These are phyloP conservation scores for Pardalotus punctatus DNA, from an alignment of 2,113 vertebrate genomes.

Conservation along the genomic window DNA sequence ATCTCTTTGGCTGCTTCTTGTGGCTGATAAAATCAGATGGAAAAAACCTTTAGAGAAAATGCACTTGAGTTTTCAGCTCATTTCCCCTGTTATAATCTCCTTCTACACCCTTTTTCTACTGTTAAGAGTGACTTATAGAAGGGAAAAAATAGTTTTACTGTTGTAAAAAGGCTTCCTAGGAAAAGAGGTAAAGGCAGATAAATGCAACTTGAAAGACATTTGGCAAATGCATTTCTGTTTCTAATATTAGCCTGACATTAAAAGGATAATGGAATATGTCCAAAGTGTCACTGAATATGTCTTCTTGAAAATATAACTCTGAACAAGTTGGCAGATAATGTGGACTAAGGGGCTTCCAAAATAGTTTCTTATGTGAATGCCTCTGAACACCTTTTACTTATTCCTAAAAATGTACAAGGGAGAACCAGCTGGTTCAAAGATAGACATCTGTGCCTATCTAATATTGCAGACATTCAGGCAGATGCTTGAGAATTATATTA, in stretches of 20 bases:
- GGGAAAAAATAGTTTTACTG: neutral
- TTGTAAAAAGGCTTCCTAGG: neutral
- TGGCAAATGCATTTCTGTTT: conserved; percentile 23
- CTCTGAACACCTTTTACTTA: neutral
- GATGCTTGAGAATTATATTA: neutral
- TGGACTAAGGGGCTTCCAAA: neutral
- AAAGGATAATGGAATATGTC: neutral
- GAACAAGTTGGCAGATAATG: neutral
- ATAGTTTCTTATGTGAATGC: neutral
- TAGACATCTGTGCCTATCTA: neutral
- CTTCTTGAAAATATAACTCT: neutral
- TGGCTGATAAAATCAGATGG: conserved; percentile 1
- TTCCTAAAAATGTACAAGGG: neutral
- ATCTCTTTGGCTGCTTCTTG: neutral
- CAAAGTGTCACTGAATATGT: neutral
- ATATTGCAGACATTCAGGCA: neutral
- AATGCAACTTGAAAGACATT: conserved; percentile 5
- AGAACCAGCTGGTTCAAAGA: neutral
- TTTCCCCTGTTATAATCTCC: neutral
- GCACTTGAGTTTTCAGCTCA: neutral
- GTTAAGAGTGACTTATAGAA: neutral
- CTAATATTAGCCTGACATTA: neutral
- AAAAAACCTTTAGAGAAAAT: neutral
- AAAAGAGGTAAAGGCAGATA: neutral
- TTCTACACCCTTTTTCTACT: neutral